Evolutionary conservation across 2,797 vertebrate species (phyloP).

Genomic region (Argyrosomus regius): DNA sequence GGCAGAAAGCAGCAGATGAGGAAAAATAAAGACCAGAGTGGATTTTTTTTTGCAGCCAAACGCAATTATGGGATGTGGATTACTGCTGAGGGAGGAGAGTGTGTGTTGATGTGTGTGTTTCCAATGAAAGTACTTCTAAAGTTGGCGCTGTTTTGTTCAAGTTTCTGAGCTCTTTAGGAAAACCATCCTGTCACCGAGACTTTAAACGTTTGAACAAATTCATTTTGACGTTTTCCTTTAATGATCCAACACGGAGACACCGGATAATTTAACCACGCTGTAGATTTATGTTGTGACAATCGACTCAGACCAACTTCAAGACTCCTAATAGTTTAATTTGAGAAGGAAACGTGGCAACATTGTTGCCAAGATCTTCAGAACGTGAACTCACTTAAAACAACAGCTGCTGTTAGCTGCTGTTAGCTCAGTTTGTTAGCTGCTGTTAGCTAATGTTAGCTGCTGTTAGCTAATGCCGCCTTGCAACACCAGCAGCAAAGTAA

Average conservation of each 20-base stretch:
- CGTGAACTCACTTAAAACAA: too few species aligned
- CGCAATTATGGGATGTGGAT: conserved; percentile 67
- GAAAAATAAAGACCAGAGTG: conserved; percentile 58
- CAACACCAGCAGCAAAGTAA: too few species aligned
- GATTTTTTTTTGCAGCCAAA: conserved; percentile 47
- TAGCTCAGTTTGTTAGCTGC: too few species aligned
- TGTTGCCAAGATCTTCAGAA: too few species aligned
- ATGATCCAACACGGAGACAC: not conserved
- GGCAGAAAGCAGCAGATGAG: conserved; percentile 64
- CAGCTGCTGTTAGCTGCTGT: too few species aligned
- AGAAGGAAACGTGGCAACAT: too few species aligned
- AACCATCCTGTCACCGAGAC: not conserved
- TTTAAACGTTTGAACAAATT: conserved; percentile 15
- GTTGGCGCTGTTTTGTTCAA: conserved; percentile 29
- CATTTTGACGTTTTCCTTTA: conserved; percentile 8
- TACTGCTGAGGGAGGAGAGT: conserved; percentile 51
- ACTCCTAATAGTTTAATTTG: too few species aligned
- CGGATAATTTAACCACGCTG: not conserved
- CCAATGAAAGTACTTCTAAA: conserved; percentile 15
- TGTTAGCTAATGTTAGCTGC: too few species aligned
- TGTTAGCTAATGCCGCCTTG: too few species aligned
- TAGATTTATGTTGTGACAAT: not conserved
- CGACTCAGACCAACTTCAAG: not conserved
- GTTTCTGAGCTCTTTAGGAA: conserved; percentile 12
- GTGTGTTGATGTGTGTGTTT: conserved; percentile 23